A percentile compares a stretch with the other conserved stretches of the same genome.
Evolutionary conservation across 2,888 invertebrate species (phyloP).

Genomic region (Amphipoea lucens): DNA sequence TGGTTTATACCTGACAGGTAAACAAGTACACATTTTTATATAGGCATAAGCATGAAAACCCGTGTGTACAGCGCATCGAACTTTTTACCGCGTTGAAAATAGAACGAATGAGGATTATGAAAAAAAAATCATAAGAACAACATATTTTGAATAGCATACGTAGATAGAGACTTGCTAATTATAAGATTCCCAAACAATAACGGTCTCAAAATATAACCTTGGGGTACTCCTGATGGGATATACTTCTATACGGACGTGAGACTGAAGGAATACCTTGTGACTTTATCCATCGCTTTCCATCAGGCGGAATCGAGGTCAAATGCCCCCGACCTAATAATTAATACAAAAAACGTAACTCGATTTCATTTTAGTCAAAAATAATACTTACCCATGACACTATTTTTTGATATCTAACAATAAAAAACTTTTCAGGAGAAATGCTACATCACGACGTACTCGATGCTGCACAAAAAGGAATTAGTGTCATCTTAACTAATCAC

Average conservation of each 20-base stretch:
- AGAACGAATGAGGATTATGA: background rate
- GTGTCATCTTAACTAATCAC: slow-evolving; percentile 97
- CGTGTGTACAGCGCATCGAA: background rate
- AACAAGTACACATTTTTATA: background rate
- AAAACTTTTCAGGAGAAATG: slow-evolving; percentile 93
- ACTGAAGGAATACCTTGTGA: background rate
- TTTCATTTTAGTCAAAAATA: background rate
- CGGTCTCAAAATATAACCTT: slow-evolving; percentile 6
- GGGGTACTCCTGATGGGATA: background rate
- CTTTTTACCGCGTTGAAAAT: background rate
- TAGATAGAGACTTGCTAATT: background rate
- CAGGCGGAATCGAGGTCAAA: background rate
- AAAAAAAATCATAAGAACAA: background rate
- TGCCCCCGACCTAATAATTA: background rate
- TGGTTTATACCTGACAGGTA: slow-evolving; percentile 95
- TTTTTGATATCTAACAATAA: slow-evolving; percentile 16
- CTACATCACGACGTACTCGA: slow-evolving; percentile 98
- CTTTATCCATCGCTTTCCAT: background rate
- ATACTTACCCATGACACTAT: background rate
- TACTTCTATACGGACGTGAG: background rate
- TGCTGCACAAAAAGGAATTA: slow-evolving; percentile 94
- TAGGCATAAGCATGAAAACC: background rate
- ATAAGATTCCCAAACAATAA: background rate
- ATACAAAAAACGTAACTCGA: background rate
- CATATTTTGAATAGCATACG: background rate